phyloP scores from a whole-genome alignment of 2,888 invertebrate species.

The Ariolimax columbianus region DNA sequence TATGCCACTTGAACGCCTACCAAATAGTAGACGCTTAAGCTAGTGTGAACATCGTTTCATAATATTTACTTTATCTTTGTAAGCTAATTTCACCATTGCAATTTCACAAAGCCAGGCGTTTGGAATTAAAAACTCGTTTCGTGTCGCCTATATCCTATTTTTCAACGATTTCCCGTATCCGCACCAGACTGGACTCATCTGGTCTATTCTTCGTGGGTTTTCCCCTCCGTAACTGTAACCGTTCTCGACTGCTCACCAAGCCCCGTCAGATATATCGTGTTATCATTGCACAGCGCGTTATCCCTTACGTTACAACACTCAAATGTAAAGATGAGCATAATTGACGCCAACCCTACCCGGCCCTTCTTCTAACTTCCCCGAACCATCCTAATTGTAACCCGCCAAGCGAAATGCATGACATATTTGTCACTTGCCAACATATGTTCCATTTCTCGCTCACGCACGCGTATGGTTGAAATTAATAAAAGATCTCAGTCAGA shows the following conservation, averaged over 20 bases:
- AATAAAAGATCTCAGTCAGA: slow-evolving; percentile 25
- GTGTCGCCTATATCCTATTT: not conserved
- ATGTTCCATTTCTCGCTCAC: slow-evolving; percentile 30
- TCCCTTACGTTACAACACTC: slow-evolving; percentile 29
- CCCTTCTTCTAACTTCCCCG: not conserved
- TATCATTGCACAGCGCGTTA: not conserved
- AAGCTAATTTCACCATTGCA: too few species aligned
- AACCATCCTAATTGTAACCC: slow-evolving; percentile 11
- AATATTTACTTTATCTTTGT: too few species aligned
- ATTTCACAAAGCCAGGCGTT: too few species aligned
- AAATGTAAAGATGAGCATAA: slow-evolving; percentile 20
- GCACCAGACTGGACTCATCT: not conserved
- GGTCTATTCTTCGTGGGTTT: slow-evolving; percentile 14
- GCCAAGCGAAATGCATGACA: slow-evolving; percentile 23
- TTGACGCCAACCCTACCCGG: not conserved
- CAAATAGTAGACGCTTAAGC: too few species aligned
- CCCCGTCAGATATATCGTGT: slow-evolving; percentile 3
- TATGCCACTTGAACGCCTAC: too few species aligned
- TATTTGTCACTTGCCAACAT: slow-evolving; percentile 38
- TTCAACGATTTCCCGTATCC: not conserved
- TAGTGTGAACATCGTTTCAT: too few species aligned
- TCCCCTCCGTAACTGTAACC: not conserved
- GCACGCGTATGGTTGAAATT: slow-evolving; percentile 20
- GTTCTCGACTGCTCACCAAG: not conserved
- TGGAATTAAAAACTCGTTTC: not conserved